Conservation (phyloP, 2,113 vertebrate species). For the Forbesichthys papilliferus region DNA sequence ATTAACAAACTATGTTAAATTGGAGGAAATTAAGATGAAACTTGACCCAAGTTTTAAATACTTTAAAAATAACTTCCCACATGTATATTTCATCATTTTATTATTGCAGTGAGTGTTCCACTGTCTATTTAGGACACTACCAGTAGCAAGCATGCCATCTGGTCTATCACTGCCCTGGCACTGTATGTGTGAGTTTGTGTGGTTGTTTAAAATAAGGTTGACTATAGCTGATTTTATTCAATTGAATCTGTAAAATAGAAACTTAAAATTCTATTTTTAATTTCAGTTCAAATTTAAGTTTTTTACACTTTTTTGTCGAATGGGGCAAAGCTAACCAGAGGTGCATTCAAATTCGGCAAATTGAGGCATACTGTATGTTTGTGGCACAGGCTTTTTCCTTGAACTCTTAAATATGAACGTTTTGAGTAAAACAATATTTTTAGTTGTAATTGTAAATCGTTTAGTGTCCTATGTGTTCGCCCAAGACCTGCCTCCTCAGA, state of each 20-base stretch:
- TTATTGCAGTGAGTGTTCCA: conserved; percentile 28
- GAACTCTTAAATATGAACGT: too few species aligned
- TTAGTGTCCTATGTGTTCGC: too few species aligned
- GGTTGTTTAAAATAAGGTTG: neutral
- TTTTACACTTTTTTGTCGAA: too few species aligned
- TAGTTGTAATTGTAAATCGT: too few species aligned
- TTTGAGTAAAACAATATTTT: too few species aligned
- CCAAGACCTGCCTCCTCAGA: too few species aligned
- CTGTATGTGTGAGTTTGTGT: conserved; percentile 9
- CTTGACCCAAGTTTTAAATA: conserved; percentile 12
- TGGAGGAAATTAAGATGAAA: neutral
- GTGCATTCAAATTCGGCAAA: too few species aligned
- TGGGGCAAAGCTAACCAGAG: too few species aligned
- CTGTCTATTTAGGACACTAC: conserved; percentile 51
- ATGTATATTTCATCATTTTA: conserved; percentile 10
- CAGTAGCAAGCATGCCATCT: conserved; percentile 48
- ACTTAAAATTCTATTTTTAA: too few species aligned
- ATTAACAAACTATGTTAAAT: conserved; percentile 17
- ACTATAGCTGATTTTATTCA: neutral
- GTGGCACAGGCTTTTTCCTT: too few species aligned
- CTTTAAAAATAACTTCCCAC: conserved; percentile 17
- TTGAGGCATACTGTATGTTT: too few species aligned
- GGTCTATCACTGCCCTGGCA: conserved; percentile 30
- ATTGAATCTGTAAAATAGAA: neutral
- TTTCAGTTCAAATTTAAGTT: too few species aligned